Evolutionary conservation across 53 echinoderm and acorn worm species (phyloP).

Genomic region (Actinopyga echinites): DNA sequence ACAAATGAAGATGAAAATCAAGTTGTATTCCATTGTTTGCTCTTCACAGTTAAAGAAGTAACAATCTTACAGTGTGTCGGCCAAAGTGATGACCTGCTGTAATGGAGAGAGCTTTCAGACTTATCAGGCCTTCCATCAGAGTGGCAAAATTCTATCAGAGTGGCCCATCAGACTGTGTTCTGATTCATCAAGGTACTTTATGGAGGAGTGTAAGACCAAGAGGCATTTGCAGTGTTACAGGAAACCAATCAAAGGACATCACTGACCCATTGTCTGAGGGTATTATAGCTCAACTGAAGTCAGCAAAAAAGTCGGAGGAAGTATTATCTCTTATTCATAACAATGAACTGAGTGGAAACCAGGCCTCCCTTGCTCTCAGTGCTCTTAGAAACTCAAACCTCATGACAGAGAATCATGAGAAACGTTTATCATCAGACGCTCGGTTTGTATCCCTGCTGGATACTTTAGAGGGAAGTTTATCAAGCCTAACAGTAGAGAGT

Average conservation of each 20-base stretch:
- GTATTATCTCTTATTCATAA: not conserved
- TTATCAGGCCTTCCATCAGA: not conserved
- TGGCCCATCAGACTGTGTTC: not conserved
- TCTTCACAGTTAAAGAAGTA: no score
- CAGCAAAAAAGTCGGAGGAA: conserved; percentile 16
- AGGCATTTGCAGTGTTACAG: no score
- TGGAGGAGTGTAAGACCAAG: not conserved
- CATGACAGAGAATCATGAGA: not conserved
- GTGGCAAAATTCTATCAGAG: not conserved
- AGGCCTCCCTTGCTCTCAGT: conserved; percentile 62
- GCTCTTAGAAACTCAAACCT: conserved; percentile 40
- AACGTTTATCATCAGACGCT: conserved; percentile 26
- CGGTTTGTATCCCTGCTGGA: conserved; percentile 42
- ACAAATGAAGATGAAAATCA: no score
- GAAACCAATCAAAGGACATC: not conserved
- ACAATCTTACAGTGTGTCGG: no score
- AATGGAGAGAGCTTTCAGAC: conserved; percentile 27
- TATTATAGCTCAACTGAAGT: not conserved
- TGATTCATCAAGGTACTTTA: not conserved
- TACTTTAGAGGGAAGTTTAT: conserved; percentile 24
- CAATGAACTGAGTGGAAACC: conserved; percentile 48
- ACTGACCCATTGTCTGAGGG: not conserved
- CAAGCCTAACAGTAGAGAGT: conserved; percentile 49
- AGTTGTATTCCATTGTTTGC: no score
- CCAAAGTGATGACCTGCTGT: no score